These are phyloP conservation scores for Chrysocyon brachyurus DNA, from an alignment of 2,797 vertebrate species.

Conservation along the genomic window DNA sequence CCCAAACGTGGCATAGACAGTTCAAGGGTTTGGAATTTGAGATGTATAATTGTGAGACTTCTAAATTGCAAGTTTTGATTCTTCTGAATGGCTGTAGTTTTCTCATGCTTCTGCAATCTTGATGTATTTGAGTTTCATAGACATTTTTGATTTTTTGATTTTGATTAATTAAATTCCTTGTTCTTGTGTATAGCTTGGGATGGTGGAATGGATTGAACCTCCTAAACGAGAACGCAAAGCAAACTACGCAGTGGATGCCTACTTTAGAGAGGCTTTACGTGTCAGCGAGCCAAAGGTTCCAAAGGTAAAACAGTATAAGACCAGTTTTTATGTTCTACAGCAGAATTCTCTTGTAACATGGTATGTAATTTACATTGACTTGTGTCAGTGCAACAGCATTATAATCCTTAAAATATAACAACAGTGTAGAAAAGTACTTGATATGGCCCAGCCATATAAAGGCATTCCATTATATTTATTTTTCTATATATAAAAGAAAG, in stretches of 20 bases:
- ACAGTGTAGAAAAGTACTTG: background rate
- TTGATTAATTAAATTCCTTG: slow-evolving; percentile 36
- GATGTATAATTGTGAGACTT: background rate
- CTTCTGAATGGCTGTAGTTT: slow-evolving; percentile 24
- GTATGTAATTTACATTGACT: slow-evolving; percentile 56
- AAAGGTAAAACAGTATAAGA: slow-evolving; percentile 89
- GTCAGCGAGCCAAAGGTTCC: slow-evolving; percentile 94
- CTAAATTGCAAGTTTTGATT: slow-evolving; percentile 27
- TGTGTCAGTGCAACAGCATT: slow-evolving; percentile 7
- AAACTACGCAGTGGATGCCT: slow-evolving; percentile 94
- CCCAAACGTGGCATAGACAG: slow-evolving; percentile 14
- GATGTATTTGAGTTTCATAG: slow-evolving; percentile 33
- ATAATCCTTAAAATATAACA: slow-evolving; percentile 35
- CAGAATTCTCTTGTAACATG: background rate
- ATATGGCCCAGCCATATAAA: background rate
- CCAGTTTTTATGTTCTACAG: background rate
- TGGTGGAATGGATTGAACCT: slow-evolving; percentile 95
- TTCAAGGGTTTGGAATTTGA: slow-evolving; percentile 45
- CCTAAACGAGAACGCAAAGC: slow-evolving; percentile 95
- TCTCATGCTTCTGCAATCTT: slow-evolving; percentile 7
- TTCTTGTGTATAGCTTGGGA: slow-evolving; percentile 88
- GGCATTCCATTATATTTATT: slow-evolving; percentile 56
- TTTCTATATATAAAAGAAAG: slow-evolving; percentile 51
- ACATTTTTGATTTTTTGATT: background rate
- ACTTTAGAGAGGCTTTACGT: slow-evolving; percentile 94